Evolutionary conservation across 2,113 vertebrate genomes (phyloP).

Genomic region (Camelus dromedarius): DNA sequence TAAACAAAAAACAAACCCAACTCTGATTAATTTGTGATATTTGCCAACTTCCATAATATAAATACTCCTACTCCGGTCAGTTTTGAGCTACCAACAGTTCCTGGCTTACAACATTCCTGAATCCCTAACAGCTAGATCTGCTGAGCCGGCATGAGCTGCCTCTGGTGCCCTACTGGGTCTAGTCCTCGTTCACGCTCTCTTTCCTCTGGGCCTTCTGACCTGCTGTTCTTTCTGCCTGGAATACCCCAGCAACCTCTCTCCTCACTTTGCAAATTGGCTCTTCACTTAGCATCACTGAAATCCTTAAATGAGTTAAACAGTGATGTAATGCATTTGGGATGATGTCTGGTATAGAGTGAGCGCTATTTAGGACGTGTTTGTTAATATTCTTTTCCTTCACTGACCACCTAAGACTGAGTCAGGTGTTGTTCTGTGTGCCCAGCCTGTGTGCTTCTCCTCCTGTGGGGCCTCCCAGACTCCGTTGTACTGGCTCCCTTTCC

Average conservation of each 20-base stretch:
- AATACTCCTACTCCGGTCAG: neutral
- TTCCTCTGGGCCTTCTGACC: neutral
- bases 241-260: neutral
- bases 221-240: neutral
- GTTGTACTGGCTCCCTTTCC: too few species aligned
- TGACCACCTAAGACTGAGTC: too few species aligned
- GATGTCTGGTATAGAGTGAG: too few species aligned
- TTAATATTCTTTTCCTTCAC: too few species aligned
- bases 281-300: neutral
- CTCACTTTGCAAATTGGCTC: neutral
- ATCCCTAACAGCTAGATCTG: neutral
- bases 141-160: neutral
- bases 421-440: too few species aligned
- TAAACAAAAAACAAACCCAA: neutral
- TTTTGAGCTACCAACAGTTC: neutral
- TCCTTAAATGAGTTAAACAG: too few species aligned
- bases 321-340: too few species aligned
- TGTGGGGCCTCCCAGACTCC: too few species aligned
- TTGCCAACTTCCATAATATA: neutral
- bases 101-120: neutral
- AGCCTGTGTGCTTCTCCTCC: too few species aligned
- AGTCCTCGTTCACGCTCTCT: too few species aligned
- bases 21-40: neutral
- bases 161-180: neutral
- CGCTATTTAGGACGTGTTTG: too few species aligned